Base-by-base conservation (phyloP, 2,888 invertebrate genomes). In the Geotrupes spiniger region DNA sequence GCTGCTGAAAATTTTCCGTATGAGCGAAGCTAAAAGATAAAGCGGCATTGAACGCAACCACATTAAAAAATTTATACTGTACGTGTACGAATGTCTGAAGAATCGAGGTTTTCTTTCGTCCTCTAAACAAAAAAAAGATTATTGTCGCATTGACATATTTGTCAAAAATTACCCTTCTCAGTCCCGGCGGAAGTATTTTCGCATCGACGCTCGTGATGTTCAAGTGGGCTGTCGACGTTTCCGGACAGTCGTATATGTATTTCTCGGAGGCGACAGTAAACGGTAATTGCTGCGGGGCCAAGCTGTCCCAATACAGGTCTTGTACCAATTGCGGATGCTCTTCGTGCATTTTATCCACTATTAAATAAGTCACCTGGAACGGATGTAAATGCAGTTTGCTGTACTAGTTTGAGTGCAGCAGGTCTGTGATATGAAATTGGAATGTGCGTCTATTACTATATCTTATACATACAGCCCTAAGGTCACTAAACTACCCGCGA, bases 331-430 rank as follows among this genome's bases (percentile, higher is more conserved):
- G 87, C 0, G 92, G 92, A 74, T 91, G 89, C 66, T 91, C 89
- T 70, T 91, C 86, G 68, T 92, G 92, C 87, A 92, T 92, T 74
- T 92, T 92, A 69, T 93, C 92, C 36, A 93, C 92, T 59, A 92
- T 88, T 69, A 92, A 78, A 72, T 92, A 92, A 11, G 90, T 87
- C 9, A 92, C 89, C 85, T 91, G 72, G 39, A 73, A 4, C 3
- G 21, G 3, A 21, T 4, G 6, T 21, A 21, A 21, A 4, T 4
- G 6, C 21, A n/a, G n/a, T n/a, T n/a, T n/a, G n/a, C n/a, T n/a
- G n/a, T n/a, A n/a, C n/a, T n/a, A n/a, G n/a, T n/a, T n/a, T n/a
- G n/a, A n/a, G n/a, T n/a, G n/a, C n/a, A n/a, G n/a, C n/a, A n/a
- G n/a, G n/a, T n/a, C n/a, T n/a, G n/a, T n/a, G n/a, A n/a, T n/a